phyloP scores from a whole-genome alignment of 2,888 invertebrate genomes.

The Himalopsyche kuldschensis region DNA sequence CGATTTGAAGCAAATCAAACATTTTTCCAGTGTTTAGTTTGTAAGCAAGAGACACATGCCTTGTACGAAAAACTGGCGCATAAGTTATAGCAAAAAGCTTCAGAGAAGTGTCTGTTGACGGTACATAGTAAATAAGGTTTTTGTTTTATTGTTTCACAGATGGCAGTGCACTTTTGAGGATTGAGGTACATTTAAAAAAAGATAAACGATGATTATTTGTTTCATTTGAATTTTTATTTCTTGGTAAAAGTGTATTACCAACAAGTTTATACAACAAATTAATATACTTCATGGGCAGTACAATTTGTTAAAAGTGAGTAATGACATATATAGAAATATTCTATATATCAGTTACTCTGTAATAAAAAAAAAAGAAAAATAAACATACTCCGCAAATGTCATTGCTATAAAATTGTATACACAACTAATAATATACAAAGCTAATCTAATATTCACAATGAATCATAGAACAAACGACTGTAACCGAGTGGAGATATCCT shows the following conservation, averaged over 20 bases:
- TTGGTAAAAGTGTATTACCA: background rate
- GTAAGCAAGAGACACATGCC: no score
- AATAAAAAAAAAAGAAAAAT: background rate
- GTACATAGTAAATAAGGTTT: no score
- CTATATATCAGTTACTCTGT: background rate
- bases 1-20: no score
- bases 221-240: background rate
- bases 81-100: no score
- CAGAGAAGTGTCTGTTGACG: no score
- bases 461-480: background rate
- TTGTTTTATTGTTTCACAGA: no score
- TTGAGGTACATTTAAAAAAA: no score
- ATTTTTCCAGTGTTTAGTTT: no score
- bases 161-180: no score
- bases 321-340: background rate
- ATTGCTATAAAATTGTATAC: background rate
- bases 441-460: background rate
- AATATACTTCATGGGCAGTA: background rate
- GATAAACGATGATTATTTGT: no score
- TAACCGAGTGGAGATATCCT: background rate
- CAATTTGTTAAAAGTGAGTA: background rate
- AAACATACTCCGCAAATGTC: background rate
- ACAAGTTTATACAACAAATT: background rate
- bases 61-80: no score
- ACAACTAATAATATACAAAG: background rate